These are phyloP conservation scores for Melanargia galathea DNA, from an alignment of 2,888 invertebrate genomes.

Conservation along the genomic window DNA sequence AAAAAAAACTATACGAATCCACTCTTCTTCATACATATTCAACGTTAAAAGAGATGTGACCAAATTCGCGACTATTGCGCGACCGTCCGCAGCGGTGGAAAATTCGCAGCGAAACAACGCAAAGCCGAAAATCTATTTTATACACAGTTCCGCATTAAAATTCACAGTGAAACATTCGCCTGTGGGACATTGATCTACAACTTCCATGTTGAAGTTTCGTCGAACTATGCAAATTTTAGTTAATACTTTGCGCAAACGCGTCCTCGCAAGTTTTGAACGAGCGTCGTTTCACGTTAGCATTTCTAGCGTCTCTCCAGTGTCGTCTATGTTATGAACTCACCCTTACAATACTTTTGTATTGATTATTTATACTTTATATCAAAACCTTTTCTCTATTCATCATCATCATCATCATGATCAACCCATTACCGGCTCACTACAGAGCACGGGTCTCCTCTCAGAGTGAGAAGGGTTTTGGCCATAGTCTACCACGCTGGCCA, in stretches of 20 bases:
- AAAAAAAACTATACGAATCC: slow-evolving; percentile 33
- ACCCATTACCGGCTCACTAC: too few species aligned
- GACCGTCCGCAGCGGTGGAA: slow-evolving; percentile 31
- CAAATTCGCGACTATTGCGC: slow-evolving; percentile 34
- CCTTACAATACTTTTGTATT: neutral
- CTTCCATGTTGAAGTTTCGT: slow-evolving; percentile 58
- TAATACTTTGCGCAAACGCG: slow-evolving; percentile 66
- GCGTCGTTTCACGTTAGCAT: neutral
- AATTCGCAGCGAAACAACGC: slow-evolving; percentile 30
- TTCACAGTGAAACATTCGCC: slow-evolving; percentile 49
- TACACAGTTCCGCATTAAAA: slow-evolving; percentile 46
- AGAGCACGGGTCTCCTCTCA: too few species aligned
- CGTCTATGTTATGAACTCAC: slow-evolving; percentile 9
- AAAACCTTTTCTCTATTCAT: neutral
- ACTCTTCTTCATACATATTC: slow-evolving; percentile 36
- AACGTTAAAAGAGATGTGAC: slow-evolving; percentile 35
- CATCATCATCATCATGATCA: too few species aligned
- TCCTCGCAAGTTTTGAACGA: slow-evolving; percentile 47
- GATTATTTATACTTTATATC: neutral
- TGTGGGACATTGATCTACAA: slow-evolving; percentile 57
- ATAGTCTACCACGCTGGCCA: too few species aligned
- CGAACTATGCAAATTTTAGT: slow-evolving; percentile 72
- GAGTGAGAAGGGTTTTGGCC: too few species aligned
- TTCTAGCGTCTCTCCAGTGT: slow-evolving; percentile 8
- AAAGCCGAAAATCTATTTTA: slow-evolving; percentile 40